phyloP scores from a whole-genome alignment of 2,888 invertebrate species.

The Cantharis flavilabris region DNA sequence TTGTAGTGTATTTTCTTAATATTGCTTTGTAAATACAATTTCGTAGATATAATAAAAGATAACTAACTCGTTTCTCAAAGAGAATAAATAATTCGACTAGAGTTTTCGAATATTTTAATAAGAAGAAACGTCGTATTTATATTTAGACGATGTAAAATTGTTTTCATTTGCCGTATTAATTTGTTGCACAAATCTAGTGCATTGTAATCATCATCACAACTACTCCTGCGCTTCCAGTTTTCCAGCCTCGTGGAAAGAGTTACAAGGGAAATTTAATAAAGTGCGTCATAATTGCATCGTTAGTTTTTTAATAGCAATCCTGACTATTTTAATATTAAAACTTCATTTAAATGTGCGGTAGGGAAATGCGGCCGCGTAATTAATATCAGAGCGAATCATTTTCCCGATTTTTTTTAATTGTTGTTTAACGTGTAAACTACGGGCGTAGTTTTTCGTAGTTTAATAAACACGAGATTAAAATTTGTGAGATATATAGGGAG shows the following conservation, averaged over 20 bases:
- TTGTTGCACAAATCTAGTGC: slow-evolving; percentile 22
- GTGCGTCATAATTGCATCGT: slow-evolving; percentile 23
- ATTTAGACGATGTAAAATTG: slow-evolving; percentile 22
- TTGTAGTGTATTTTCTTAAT: not conserved
- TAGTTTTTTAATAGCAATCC: slow-evolving; percentile 8
- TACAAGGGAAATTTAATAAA: slow-evolving; percentile 25
- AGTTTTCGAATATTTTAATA: slow-evolving; percentile 20
- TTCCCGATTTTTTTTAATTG: not conserved
- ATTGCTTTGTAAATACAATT: not conserved
- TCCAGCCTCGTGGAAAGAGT: slow-evolving; percentile 8
- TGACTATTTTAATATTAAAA: slow-evolving; percentile 18
- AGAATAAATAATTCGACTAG: slow-evolving; percentile 15
- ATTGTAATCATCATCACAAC: slow-evolving; percentile 23
- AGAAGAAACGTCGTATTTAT: slow-evolving; percentile 20
- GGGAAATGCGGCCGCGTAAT: not conserved
- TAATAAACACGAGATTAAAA: slow-evolving; percentile 22
- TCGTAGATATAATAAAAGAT: not conserved
- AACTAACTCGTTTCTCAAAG: slow-evolving; percentile 4
- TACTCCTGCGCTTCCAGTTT: slow-evolving; percentile 16
- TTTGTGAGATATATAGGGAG: slow-evolving; percentile 10
- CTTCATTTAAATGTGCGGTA: slow-evolving; percentile 4
- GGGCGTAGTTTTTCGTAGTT: not conserved
- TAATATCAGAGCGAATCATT: not conserved
- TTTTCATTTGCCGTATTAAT: slow-evolving; percentile 28
- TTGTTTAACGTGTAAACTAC: slow-evolving; percentile 16